A percentile compares a stretch with the other conserved stretches of the same genome.
These are phyloP conservation scores for Orycteropus afer DNA, from an alignment of 2,113 vertebrate species.

Conservation along the genomic window DNA sequence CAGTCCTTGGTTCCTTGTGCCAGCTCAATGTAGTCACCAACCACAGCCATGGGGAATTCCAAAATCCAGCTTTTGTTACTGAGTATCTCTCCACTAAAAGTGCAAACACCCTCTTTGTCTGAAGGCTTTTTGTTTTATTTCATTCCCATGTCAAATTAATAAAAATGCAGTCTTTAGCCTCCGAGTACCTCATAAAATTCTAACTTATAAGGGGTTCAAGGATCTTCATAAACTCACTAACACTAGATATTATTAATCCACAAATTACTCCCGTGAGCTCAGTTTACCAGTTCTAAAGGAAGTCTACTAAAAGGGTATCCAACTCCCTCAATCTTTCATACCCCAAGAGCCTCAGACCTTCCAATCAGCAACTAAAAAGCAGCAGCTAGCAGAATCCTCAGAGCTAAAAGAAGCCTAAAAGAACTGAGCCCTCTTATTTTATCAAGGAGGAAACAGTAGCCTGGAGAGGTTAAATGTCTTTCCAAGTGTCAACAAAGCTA, in stretches of 20 bases:
- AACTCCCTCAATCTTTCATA: slow-evolving; percentile 40
- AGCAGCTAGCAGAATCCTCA: not conserved
- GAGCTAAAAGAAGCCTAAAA: not conserved
- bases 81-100: not conserved
- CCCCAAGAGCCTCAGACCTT: not conserved
- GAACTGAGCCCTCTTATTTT: not conserved
- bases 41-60: slow-evolving; percentile 50
- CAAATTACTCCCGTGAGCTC: slow-evolving; percentile 34
- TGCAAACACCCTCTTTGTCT: slow-evolving; percentile 30
- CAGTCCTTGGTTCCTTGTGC: not conserved
- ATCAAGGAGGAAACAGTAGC: not conserved
- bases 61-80: slow-evolving; percentile 7
- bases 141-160: slow-evolving; percentile 45
- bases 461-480: not conserved
- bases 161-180: slow-evolving; percentile 39
- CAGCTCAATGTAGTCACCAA: not conserved
- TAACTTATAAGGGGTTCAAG: slow-evolving; percentile 33
- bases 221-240: slow-evolving; percentile 36
- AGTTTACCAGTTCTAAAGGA: slow-evolving; percentile 44
- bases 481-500: not conserved
- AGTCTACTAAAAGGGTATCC: slow-evolving; percentile 61
- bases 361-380: slow-evolving; percentile 18
- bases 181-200: not conserved
- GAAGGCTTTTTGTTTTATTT: slow-evolving; percentile 58
- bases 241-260: slow-evolving; percentile 50